phyloP scores from a whole-genome alignment of 2,797 vertebrate species.

The Threskiornis aethiopicus region DNA sequence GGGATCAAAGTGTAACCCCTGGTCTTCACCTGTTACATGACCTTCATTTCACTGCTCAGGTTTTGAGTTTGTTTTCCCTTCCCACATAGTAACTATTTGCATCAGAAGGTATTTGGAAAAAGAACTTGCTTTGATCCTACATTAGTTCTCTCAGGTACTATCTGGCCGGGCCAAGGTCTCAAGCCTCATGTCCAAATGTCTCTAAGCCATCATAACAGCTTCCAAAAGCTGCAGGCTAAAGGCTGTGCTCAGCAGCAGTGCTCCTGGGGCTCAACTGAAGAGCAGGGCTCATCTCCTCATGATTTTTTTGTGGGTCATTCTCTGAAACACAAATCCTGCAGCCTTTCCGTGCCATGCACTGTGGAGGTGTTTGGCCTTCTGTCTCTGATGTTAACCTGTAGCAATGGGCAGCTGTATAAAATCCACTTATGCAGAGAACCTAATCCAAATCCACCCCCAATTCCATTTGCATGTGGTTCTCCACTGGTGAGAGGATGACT shows the following conservation, averaged over 20 bases:
- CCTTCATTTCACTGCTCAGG: not conserved
- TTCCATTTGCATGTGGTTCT: rapidly evolving
- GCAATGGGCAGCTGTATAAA: not conserved
- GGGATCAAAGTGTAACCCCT: not conserved
- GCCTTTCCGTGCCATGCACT: not conserved
- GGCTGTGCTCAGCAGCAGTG: not conserved
- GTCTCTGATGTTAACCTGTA: not conserved
- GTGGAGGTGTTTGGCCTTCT: not conserved
- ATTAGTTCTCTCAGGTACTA: not conserved
- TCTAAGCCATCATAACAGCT: not conserved
- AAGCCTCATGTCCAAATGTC: not conserved
- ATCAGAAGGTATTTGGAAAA: not conserved
- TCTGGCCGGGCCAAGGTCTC: not conserved
- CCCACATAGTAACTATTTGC: not conserved
- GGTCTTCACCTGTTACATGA: not conserved
- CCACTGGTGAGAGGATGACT: not conserved
- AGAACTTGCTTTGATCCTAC: not conserved
- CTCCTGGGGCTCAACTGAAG: not conserved
- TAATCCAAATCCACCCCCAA: not conserved
- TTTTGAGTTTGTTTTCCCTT: not conserved
- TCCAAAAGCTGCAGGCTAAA: not conserved
- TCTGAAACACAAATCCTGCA: not conserved
- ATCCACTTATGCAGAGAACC: not conserved
- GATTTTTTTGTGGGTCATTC: not conserved
- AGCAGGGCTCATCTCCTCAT: not conserved